A percentile compares a stretch with the other conserved stretches of the same genome.
These are phyloP conservation scores for Columbina picui DNA, from an alignment of 2,113 vertebrate genomes.

Conservation along the genomic window DNA sequence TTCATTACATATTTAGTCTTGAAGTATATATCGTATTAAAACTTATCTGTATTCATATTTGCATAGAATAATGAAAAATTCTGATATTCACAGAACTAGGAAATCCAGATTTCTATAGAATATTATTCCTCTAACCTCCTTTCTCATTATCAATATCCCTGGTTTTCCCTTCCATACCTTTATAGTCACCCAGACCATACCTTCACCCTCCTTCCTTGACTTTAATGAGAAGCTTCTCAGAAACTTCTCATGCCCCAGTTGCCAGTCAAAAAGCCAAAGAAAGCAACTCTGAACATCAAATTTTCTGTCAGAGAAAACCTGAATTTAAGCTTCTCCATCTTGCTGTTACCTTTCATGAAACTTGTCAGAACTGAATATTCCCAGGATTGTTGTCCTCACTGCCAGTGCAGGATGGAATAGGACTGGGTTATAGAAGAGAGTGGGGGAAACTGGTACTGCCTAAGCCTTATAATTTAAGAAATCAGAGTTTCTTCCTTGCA, in stretches of 20 bases:
- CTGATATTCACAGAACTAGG: neutral
- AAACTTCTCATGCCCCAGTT: neutral
- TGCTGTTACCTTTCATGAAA: neutral
- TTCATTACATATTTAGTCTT: neutral
- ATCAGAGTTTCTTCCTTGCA: neutral
- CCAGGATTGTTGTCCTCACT: neutral
- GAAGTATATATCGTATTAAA: neutral
- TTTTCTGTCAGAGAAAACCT: neutral
- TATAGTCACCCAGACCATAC: neutral
- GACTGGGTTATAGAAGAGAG: neutral
- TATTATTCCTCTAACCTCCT: neutral
- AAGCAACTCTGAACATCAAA: neutral
- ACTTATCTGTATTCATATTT: neutral
- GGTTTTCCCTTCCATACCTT: neutral
- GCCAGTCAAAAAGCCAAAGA: neutral
- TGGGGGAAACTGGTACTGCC: neutral
- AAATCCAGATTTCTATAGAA: neutral
- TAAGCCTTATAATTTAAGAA: neutral
- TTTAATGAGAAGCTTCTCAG: neutral
- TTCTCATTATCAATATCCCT: neutral
- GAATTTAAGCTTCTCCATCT: neutral
- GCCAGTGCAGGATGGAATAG: neutral
- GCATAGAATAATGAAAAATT: neutral
- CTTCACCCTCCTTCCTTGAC: neutral
- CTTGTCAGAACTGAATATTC: neutral